phyloP scores from a whole-genome alignment of 2,113 vertebrate genomes.

The Nothoprocta perdicaria region DNA sequence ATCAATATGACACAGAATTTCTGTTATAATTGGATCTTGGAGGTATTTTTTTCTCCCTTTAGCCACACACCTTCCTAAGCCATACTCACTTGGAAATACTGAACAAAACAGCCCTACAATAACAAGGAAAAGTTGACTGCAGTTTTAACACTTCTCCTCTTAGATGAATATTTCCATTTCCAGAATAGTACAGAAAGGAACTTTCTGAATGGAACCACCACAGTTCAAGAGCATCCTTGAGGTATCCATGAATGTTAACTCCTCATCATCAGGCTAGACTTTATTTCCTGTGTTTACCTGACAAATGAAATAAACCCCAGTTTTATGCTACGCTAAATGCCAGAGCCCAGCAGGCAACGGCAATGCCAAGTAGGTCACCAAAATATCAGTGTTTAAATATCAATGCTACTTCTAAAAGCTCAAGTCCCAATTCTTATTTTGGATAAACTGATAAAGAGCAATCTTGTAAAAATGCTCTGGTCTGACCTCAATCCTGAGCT shows the following conservation, averaged over 20 bases:
- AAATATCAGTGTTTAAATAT: background rate
- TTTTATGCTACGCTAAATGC: background rate
- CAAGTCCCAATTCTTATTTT: background rate
- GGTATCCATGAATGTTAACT: background rate
- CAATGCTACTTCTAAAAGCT: constrained; percentile 9
- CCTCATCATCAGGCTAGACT: background rate
- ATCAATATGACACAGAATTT: constrained; percentile 5
- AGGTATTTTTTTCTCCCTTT: background rate
- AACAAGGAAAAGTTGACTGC: background rate
- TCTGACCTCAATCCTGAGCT: constrained; percentile 48
- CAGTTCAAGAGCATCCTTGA: background rate
- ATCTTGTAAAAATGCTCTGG: constrained; percentile 11
- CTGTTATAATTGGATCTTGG: background rate
- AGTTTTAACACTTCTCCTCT: background rate
- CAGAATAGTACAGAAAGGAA: background rate
- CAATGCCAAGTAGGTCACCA: background rate
- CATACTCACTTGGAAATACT: background rate
- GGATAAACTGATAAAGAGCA: constrained; percentile 25
- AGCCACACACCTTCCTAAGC: background rate
- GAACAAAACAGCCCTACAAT: background rate
- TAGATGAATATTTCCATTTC: constrained; percentile 18
- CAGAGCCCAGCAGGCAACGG: background rate
- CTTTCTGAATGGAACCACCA: background rate
- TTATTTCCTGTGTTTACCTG: background rate
- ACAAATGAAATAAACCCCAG: background rate